Conservation (phyloP, 2,797 vertebrate species). For the Nannoperca australis region DNA sequence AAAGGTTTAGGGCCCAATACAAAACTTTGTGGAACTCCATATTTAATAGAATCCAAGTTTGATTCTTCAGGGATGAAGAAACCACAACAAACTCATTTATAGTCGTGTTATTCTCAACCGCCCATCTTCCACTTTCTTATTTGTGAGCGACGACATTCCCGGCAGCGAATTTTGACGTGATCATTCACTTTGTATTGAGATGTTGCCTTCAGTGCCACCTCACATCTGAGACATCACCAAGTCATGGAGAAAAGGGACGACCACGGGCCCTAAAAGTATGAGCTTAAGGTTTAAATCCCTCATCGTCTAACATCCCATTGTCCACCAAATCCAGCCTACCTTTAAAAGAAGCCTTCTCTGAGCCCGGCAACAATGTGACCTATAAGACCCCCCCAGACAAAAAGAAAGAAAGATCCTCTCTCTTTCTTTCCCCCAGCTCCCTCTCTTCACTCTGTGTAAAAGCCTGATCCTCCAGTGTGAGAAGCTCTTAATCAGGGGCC, state of each 20-base stretch:
- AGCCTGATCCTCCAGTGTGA: slow-evolving; percentile 79
- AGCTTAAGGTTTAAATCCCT: slow-evolving; percentile 76
- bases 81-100: not conserved
- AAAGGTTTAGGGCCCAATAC: not conserved
- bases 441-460: slow-evolving; percentile 58
- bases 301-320: slow-evolving; percentile 84
- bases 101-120: not conserved
- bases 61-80: not conserved
- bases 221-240: slow-evolving; percentile 16
- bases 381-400: slow-evolving; percentile 70
- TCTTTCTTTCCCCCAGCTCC: slow-evolving; percentile 57
- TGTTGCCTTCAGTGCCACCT: slow-evolving; percentile 46
- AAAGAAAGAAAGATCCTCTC: slow-evolving; percentile 73
- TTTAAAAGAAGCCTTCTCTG: slow-evolving; percentile 77
- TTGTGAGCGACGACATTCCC: not conserved
- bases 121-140: not conserved
- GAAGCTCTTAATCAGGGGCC: slow-evolving; percentile 87
- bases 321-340: slow-evolving; percentile 73
- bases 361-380: slow-evolving; percentile 82
- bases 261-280: slow-evolving; percentile 53
- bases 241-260: slow-evolving; percentile 19
- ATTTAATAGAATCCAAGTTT: not conserved
- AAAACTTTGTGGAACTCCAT: slow-evolving; percentile 13
- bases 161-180: not conserved
- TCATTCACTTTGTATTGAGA: slow-evolving; percentile 48